Base-by-base conservation (phyloP, 2,888 invertebrate genomes). In the Apocheima hispidaria region DNA sequence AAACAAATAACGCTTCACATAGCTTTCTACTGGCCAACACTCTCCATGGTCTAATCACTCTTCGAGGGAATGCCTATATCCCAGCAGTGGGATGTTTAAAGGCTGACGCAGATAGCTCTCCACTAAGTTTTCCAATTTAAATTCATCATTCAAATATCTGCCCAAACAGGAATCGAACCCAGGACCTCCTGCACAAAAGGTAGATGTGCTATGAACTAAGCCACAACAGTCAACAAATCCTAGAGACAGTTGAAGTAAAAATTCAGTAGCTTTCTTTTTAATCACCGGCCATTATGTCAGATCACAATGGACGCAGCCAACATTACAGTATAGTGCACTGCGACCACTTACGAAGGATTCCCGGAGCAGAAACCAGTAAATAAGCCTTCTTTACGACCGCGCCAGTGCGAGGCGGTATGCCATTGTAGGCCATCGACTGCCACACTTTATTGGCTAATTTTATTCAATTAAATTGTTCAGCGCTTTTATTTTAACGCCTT, bases 371-470 rank as follows among this genome's bases (percentile, higher is more conserved):
- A 73, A 70, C 79, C 81, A 82, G 82, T 92, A 91, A 92, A 92
- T 84, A 90, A 89, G 79, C 79, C 68, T 80, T 74, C 68, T 90
- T 92, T 92, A 92, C 86, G 88, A 81, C 64, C 71, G 70, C 70
- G 68, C 75, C 72, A 67, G 69, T 74, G 72, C 74, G 69, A 72
- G 77, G 79, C 80, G 90, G 92, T 89, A 90, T 91, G 87, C 90
- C 90, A 90, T 92, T 92, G 92, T 92, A 81, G 82, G 77, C 70
- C 81, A 82, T 88, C 88, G 87, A 88, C 83, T 79, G 70, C 75
- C 74, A 72, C 81, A 87, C 78, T 92, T 92, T 92, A 92, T 92
- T 88, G 90, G 89, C 89, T 92, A 92, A 92, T 92, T 92, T 92
- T 86, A 87, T 91, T 89, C 92, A 91, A 92, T 92, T 91, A 91